A percentile compares a stretch with the other conserved stretches of the same genome.
These are phyloP conservation scores for Pristis pectinata DNA, from an alignment of 2,797 vertebrate species.

Conservation along the genomic window DNA sequence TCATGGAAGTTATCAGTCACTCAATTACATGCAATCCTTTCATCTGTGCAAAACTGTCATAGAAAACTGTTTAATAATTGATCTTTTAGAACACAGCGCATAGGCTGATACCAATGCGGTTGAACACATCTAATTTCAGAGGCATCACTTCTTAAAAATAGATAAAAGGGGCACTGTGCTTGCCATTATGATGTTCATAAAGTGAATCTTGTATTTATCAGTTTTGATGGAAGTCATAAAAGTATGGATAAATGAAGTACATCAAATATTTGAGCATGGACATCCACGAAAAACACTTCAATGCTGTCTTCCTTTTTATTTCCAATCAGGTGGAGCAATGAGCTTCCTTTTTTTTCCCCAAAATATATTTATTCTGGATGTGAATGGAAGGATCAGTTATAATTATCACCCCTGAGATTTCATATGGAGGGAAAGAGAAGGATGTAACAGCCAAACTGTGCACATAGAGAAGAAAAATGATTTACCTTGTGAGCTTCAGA, in stretches of 20 bases:
- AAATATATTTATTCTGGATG: neutral
- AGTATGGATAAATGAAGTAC: neutral
- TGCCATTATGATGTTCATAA: neutral
- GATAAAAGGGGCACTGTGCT: neutral
- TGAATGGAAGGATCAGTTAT: neutral
- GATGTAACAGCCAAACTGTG: neutral
- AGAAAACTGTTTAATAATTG: neutral
- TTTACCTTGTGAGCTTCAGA: neutral
- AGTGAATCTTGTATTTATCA: neutral
- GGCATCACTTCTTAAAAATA: neutral
- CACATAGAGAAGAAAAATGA: neutral
- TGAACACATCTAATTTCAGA: neutral
- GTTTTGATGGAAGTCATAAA: neutral
- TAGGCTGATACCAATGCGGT: neutral
- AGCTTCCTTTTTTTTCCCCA: neutral
- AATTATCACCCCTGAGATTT: neutral
- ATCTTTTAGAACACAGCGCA: neutral
- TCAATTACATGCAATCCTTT: neutral
- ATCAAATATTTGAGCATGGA: neutral
- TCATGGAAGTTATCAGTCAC: neutral
- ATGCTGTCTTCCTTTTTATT: neutral
- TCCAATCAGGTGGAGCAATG: neutral
- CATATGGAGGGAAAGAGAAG: neutral
- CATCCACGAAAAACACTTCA: neutral
- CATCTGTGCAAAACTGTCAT: neutral